Conservation (phyloP, 2,888 invertebrate species). For the Euclidia mi region DNA sequence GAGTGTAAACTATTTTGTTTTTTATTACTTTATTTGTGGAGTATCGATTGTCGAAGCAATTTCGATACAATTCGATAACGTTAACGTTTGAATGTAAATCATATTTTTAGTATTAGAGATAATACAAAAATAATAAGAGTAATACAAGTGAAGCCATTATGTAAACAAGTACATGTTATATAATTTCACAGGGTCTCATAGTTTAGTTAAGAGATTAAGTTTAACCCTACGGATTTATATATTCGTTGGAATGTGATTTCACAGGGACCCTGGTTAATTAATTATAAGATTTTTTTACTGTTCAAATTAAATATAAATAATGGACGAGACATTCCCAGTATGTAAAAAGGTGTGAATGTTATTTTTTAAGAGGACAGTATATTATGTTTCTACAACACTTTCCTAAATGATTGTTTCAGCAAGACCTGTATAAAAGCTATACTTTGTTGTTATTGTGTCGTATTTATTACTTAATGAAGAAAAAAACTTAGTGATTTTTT, state of each 20-base stretch:
- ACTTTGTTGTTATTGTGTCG: slow-evolving; percentile 74
- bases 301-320: slow-evolving; percentile 37
- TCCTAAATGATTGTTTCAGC: slow-evolving; percentile 56
- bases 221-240: slow-evolving; percentile 21
- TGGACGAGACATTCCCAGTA: slow-evolving; percentile 51
- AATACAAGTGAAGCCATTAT: slow-evolving; percentile 36
- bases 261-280: slow-evolving; percentile 44
- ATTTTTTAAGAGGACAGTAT: slow-evolving; percentile 31
- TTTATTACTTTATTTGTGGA: neutral
- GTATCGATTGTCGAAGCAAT: slow-evolving; percentile 12
- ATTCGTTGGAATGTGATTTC: slow-evolving; percentile 27
- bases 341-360: slow-evolving; percentile 30
- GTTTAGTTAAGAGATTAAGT: slow-evolving; percentile 35
- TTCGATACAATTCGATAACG: slow-evolving; percentile 42
- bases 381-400: slow-evolving; percentile 33
- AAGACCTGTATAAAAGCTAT: slow-evolving; percentile 70
- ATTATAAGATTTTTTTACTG: slow-evolving; percentile 38
- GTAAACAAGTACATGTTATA: slow-evolving; percentile 38
- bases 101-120: slow-evolving; percentile 19
- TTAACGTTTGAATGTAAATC: slow-evolving; percentile 24
- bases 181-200: slow-evolving; percentile 48
- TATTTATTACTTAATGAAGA: slow-evolving; percentile 82
- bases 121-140: slow-evolving; percentile 3
- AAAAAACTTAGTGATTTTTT: slow-evolving; percentile 78
- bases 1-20: neutral